Conservation (phyloP, 2,888 invertebrate genomes). For the Diaphora mendica region DNA sequence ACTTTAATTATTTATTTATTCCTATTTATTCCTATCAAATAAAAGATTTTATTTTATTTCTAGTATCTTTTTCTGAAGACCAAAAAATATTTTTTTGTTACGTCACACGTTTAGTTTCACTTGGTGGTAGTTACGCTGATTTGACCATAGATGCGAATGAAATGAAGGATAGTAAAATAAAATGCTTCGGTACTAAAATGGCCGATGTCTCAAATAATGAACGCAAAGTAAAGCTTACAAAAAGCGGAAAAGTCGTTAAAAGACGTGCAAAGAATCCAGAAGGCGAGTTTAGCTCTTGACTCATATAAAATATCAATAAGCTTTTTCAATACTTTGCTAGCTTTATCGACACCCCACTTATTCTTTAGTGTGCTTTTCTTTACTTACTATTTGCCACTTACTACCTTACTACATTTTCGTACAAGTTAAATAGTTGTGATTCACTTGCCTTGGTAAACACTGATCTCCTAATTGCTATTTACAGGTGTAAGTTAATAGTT, state of each 20-base stretch:
- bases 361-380: conserved; percentile 52
- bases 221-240: conserved; percentile 81
- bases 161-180: conserved; percentile 13
- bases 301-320: conserved; percentile 21
- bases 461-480: background rate
- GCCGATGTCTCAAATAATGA: conserved; percentile 85
- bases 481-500: background rate
- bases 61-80: background rate
- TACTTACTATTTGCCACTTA: conserved; percentile 76
- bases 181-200: conserved; percentile 82
- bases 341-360: conserved; percentile 30
- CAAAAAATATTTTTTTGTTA: background rate
- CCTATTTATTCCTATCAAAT: too few relatives aligned
- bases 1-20: too few relatives aligned
- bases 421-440: background rate
- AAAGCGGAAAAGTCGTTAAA: conserved; percentile 83
- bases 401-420: conserved; percentile 69
- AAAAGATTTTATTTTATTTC: background rate
- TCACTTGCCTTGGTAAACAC: background rate
- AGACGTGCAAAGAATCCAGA: conserved; percentile 82
- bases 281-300: conserved; percentile 63
- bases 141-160: conserved; percentile 45
- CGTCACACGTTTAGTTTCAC: conserved; percentile 33
- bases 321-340: conserved; percentile 21
- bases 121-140: conserved; percentile 55